These are phyloP conservation scores for Mythimna impura DNA, from an alignment of 2,888 invertebrate genomes.

Conservation along the genomic window DNA sequence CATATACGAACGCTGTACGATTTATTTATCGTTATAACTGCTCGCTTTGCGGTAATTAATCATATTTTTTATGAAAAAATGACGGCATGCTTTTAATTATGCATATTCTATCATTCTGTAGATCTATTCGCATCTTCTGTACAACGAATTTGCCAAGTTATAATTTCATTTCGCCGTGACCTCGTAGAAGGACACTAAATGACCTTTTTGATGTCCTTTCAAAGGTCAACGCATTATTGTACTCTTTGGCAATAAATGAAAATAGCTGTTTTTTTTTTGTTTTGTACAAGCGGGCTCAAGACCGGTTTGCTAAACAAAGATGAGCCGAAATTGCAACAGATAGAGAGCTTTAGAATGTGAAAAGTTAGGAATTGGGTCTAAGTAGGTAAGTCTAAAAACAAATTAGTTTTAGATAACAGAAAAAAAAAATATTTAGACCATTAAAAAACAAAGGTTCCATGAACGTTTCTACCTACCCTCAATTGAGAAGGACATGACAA, in stretches of 20 bases:
- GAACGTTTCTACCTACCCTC: constrained; percentile 4
- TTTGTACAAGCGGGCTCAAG: background rate
- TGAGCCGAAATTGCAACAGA: background rate
- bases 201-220: constrained; percentile 1
- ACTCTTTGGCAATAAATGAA: background rate
- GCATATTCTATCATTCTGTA: background rate
- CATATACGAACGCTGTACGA: background rate
- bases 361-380: background rate
- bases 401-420: too few species aligned
- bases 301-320: background rate
- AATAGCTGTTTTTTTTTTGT: background rate
- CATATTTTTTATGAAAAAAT: constrained; percentile 11
- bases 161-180: background rate
- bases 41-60: constrained; percentile 13
- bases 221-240: background rate
- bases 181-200: background rate
- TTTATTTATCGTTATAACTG: constrained; percentile 42
- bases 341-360: background rate
- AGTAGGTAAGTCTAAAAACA: too few species aligned
- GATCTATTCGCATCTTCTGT: background rate
- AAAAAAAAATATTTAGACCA: too few species aligned
- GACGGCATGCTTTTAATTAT: constrained; percentile 20
- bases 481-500: constrained; percentile 12
- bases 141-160: background rate
- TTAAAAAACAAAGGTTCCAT: too few species aligned